These are phyloP conservation scores for Bostrychus sinensis DNA, from an alignment of 2,113 vertebrate species.

Conservation along the genomic window DNA sequence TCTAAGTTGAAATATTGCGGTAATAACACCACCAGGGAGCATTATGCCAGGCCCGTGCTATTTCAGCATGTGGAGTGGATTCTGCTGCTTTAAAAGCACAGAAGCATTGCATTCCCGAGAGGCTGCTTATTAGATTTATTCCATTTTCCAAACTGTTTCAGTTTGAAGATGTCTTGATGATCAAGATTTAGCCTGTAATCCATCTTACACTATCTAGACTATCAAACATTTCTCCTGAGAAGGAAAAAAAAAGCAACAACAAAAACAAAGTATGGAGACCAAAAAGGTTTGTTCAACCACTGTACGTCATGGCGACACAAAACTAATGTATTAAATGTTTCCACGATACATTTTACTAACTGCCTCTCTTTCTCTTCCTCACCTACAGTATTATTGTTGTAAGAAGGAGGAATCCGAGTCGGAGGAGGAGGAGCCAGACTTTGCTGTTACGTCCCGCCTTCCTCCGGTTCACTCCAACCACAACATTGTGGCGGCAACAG, in stretches of 20 bases:
- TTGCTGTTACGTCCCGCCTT: conserved; percentile 88
- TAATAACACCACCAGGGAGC: not conserved
- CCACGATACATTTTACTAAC: not conserved
- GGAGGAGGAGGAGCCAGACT: conserved; percentile 98
- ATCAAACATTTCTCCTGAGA: no score
- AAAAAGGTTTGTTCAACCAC: not conserved
- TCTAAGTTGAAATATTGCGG: not conserved
- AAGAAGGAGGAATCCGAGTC: conserved; percentile 93
- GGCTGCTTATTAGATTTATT: not conserved
- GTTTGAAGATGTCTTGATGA: not conserved
- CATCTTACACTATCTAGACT: no score
- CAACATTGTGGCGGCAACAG: conserved; percentile 86
- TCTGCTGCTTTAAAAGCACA: not conserved
- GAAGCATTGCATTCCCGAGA: not conserved
- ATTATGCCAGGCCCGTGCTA: not conserved
- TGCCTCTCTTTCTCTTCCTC: not conserved
- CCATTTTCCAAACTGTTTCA: not conserved
- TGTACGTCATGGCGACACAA: no score
- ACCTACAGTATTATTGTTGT: conserved; percentile 94
- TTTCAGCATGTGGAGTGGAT: not conserved
- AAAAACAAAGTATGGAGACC: no score
- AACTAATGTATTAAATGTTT: not conserved
- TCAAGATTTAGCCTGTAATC: not conserved
- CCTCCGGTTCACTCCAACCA: conserved; percentile 91
- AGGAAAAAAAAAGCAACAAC: no score